A percentile compares a stretch with the other conserved stretches of the same genome.
Evolutionary conservation across 2,888 invertebrate species (phyloP).

Genomic region (Pachydiplax longipennis): DNA sequence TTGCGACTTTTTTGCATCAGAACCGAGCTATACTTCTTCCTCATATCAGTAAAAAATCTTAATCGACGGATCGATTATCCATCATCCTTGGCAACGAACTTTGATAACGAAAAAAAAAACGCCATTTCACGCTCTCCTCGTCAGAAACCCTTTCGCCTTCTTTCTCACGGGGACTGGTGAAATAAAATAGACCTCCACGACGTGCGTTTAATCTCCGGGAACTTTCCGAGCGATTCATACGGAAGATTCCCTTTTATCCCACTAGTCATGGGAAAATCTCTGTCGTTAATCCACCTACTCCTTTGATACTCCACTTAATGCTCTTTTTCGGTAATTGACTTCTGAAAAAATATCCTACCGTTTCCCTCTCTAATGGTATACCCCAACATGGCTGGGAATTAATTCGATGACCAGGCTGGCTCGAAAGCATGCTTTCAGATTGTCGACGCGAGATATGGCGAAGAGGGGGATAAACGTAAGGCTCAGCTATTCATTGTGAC

Average conservation of each 20-base stretch:
- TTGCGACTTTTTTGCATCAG: too few species aligned
- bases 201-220: neutral
- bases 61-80: too few species aligned
- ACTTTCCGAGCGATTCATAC: neutral
- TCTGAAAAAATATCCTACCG: neutral
- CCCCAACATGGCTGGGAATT: neutral
- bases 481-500: neutral
- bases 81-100: neutral
- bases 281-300: neutral
- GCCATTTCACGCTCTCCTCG: neutral
- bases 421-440: neutral
- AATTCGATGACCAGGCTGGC: neutral
- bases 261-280: neutral
- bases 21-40: too few species aligned
- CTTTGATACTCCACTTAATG: neutral
- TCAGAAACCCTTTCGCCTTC: neutral
- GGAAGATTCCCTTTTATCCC: neutral
- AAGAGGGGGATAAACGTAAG: neutral
- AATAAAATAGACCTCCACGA: neutral
- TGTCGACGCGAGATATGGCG: neutral
- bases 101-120: neutral
- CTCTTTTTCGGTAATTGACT: neutral
- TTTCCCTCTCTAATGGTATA: neutral
- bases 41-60: too few species aligned
- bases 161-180: neutral